phyloP scores from a whole-genome alignment of 2,797 vertebrate species.

The Syndactyla subalaris region DNA sequence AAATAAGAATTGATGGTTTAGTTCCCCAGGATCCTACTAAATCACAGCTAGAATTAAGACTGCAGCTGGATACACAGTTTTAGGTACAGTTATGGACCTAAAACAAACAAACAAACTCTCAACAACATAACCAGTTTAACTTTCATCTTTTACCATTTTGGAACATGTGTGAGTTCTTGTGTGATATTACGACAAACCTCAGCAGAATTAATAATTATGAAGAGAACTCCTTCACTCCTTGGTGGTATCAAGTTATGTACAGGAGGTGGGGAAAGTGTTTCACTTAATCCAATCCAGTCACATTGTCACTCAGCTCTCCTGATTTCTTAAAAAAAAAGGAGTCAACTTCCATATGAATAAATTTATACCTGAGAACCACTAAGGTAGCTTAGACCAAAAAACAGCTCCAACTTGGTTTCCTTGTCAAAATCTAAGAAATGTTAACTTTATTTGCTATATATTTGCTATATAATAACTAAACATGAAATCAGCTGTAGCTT shows the following conservation, averaged over 20 bases:
- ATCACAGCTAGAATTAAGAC: not conserved
- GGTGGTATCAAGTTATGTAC: not conserved
- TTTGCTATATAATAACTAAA: not conserved
- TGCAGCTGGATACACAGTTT: not conserved
- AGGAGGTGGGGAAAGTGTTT: not conserved
- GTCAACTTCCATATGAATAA: not conserved
- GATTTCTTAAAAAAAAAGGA: not conserved
- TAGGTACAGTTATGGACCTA: not conserved
- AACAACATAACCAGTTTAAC: not conserved
- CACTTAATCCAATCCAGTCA: not conserved
- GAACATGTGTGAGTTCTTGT: not conserved
- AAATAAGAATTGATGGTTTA: not conserved
- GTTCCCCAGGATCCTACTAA: not conserved
- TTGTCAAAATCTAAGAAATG: not conserved
- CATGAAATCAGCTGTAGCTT: not conserved
- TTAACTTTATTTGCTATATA: not conserved
- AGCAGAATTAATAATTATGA: not conserved
- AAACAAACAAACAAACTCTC: not conserved
- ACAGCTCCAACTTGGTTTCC: not conserved
- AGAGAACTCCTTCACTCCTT: not conserved
- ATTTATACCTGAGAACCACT: not conserved
- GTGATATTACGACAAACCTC: not conserved
- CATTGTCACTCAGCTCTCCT: not conserved
- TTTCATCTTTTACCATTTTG: not conserved
- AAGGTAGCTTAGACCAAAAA: not conserved